phyloP scores from a whole-genome alignment of 92 coral and sea anemone genomes.

The Epizoanthus rinbou region DNA sequence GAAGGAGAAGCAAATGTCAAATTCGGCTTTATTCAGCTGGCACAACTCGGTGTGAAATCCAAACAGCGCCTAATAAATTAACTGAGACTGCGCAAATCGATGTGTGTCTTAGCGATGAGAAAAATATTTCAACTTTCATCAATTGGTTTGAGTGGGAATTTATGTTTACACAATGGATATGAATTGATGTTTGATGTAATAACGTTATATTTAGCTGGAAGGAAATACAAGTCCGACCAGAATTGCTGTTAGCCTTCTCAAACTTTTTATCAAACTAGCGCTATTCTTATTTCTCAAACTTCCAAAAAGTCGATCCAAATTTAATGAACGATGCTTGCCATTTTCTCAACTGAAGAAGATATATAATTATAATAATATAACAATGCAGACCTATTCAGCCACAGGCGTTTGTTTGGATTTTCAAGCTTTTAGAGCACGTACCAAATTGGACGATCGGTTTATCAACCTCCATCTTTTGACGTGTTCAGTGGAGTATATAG shows the following conservation, averaged over 20 bases:
- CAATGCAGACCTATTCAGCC: too few relatives aligned
- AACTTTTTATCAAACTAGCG: not conserved
- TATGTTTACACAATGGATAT: constrained; percentile 20
- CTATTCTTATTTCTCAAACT: not conserved
- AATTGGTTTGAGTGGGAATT: not conserved
- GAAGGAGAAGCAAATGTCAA: not conserved
- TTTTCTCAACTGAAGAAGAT: not conserved
- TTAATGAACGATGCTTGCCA: not conserved
- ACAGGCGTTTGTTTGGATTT: too few relatives aligned
- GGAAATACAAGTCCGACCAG: not conserved
- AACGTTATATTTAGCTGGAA: not conserved
- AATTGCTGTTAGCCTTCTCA: not conserved
- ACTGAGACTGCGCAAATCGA: constrained; percentile 7
- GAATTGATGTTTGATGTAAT: not conserved
- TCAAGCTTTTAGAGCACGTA: too few relatives aligned
- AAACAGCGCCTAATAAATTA: not conserved
- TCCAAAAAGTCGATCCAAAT: not conserved
- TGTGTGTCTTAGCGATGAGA: not conserved
- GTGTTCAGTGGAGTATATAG: not conserved
- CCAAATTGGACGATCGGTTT: too few relatives aligned
- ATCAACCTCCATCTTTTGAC: too few relatives aligned
- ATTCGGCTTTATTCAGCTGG: not conserved
- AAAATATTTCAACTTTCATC: not conserved
- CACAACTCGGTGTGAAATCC: not conserved
- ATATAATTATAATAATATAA: too few relatives aligned